Conservation (phyloP, 2,113 vertebrate genomes). For the Lathamus discolor region DNA sequence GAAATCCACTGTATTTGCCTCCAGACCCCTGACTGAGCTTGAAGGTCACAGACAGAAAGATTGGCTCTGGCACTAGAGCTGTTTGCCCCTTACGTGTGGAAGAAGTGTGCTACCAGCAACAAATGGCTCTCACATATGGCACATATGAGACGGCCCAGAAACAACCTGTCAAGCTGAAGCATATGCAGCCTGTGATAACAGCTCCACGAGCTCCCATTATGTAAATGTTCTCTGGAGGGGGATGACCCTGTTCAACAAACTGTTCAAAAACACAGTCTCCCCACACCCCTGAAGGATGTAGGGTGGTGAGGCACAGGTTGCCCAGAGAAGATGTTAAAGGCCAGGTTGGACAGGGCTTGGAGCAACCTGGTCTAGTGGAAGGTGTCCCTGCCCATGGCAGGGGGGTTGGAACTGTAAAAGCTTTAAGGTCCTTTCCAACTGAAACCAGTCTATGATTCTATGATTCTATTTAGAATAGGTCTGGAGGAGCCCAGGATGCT, state of each 20-base stretch:
- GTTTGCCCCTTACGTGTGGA: rapidly evolving
- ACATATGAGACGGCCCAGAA: not conserved
- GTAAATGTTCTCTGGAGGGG: rapidly evolving
- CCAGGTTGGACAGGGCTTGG: not conserved
- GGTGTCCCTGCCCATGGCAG: not conserved
- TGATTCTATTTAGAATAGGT: not conserved
- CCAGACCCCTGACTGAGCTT: not conserved
- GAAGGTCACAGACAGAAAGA: not conserved
- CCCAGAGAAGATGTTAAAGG: not conserved
- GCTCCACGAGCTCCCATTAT: not conserved
- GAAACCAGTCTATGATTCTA: not conserved
- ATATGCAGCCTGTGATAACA: not conserved
- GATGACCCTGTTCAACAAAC: not conserved
- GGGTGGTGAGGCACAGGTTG: not conserved
- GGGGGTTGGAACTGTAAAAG: not conserved
- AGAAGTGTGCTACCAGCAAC: not conserved
- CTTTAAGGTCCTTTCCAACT: not conserved
- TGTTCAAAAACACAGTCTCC: not conserved
- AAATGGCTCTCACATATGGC: not conserved
- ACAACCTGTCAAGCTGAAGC: not conserved
- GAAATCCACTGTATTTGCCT: not conserved
- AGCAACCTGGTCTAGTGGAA: not conserved
- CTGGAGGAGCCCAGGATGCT: not conserved
- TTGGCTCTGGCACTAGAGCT: not conserved
- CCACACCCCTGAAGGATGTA: not conserved